Evolutionary conservation across 2,113 vertebrate species (phyloP), one percentile per base, ranked within the genome.

Genomic region (Sardina pilchardus): DNA sequence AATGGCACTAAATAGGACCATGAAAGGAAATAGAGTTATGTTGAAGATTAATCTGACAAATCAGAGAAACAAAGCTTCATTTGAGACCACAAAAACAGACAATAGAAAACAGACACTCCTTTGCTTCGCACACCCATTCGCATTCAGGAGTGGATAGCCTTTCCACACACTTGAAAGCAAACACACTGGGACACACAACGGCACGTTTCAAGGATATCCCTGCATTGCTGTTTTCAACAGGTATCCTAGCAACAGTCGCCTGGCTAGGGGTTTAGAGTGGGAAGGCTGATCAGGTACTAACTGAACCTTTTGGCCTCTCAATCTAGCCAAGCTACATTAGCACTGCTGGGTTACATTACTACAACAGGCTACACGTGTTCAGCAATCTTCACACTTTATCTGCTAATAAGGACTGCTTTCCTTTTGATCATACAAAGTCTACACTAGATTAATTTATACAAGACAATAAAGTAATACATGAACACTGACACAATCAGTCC

Each of bases 201-300:
- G 34, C 84, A 85, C 26, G 24, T 82, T 89, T 81, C 89, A 71
- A 84, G 63, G 88, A 86, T 78, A 78, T 36, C 71, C 59, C 30
- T 85, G 59, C 2, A 36, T 87, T 83, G 90, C 86, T 92, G 91
- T 93, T 93, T 94, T 92, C 89, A 91, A 91, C 89, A 89, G 89
- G 94, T 95, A 92, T 93, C 95, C 89, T 93, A 91, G 94, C 94
- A 95, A 95, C 94, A 80, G 81, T 90, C 83, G 87, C 88, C 87
- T 90, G 71, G 89, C 71, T 87, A 84, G 36, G 88, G 89, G 89
- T 88, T 90, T 86, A 85, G 88, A 83, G 90, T 84, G 42, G 67
- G 84, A 34, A 84, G 83, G 85, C 90, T 93, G 93, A 94, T 94
- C 93, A 94, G 92, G 92, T 94, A 94, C 93, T 92, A 75, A 86